phyloP scores from a whole-genome alignment of 2,797 vertebrate species.

The Podarcis siculus region DNA sequence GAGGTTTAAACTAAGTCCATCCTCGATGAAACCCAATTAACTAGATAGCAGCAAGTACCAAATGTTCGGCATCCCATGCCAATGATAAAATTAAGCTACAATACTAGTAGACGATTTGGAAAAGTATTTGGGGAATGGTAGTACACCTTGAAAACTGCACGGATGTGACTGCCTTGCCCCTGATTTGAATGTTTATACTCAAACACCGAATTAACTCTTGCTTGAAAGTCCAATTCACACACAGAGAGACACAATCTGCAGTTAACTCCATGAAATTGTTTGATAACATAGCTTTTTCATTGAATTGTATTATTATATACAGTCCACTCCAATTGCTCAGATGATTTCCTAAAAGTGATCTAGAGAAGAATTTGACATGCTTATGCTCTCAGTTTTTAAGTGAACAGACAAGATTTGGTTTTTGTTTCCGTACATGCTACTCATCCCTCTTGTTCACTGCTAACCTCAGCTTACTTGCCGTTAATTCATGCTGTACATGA shows the following conservation, averaged over 20 bases:
- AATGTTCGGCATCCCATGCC: background rate
- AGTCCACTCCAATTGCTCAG: background rate
- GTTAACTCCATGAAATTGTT: background rate
- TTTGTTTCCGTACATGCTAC: background rate
- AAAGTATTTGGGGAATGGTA: background rate
- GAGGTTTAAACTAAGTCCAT: constrained; percentile 6
- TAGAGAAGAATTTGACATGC: background rate
- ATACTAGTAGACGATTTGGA: background rate
- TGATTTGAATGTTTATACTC: background rate
- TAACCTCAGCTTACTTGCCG: background rate
- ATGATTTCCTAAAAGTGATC: background rate
- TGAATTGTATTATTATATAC: background rate
- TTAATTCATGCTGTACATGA: background rate
- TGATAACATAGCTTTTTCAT: background rate
- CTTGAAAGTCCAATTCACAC: background rate
- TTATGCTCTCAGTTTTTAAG: background rate
- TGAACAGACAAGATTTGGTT: background rate
- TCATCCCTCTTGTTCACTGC: background rate
- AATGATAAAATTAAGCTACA: constrained; percentile 14
- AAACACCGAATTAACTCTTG: background rate
- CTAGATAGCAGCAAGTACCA: background rate
- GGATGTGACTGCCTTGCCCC: background rate
- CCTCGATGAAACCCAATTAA: constrained; percentile 12
- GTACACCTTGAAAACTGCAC: background rate
- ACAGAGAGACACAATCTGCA: background rate